phyloP scores from a whole-genome alignment of 2,888 invertebrate species.

The Acholoe squamosa region DNA sequence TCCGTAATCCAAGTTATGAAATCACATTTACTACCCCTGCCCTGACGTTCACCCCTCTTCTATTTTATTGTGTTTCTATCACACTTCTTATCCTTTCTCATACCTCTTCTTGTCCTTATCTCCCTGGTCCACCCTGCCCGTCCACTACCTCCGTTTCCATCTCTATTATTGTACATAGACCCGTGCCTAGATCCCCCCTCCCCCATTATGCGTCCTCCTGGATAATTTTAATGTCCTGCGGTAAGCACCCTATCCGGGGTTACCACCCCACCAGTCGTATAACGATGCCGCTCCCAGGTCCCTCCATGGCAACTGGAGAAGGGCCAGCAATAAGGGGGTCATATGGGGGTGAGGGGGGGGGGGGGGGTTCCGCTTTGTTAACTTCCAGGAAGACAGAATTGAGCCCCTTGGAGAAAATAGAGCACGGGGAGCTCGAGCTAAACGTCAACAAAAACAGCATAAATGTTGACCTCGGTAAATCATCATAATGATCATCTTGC shows the following conservation, averaged over 20 bases:
- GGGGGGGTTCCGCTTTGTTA: background rate
- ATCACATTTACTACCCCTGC: no score
- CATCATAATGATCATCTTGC: background rate
- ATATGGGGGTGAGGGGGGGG: background rate
- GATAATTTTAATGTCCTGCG: background rate
- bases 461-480: conserved; percentile 6
- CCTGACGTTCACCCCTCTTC: no score
- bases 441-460: background rate
- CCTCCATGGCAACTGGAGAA: conserved; percentile 1
- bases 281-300: background rate
- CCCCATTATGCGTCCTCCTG: conserved; percentile 14
- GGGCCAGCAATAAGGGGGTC: background rate
- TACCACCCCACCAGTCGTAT: background rate
- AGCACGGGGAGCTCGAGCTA: background rate
- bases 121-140: background rate
- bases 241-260: conserved; percentile 7
- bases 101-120: background rate
- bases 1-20: no score
- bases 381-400: background rate
- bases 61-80: no score
- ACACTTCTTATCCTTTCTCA: no score
- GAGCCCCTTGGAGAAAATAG: background rate
- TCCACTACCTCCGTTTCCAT: background rate
- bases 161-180: background rate
- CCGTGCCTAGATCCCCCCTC: background rate